A percentile compares a stretch with the other conserved stretches of the same genome.
Evolutionary conservation across 2,113 vertebrate species (phyloP).

Genomic region (Ciconia maguari): DNA sequence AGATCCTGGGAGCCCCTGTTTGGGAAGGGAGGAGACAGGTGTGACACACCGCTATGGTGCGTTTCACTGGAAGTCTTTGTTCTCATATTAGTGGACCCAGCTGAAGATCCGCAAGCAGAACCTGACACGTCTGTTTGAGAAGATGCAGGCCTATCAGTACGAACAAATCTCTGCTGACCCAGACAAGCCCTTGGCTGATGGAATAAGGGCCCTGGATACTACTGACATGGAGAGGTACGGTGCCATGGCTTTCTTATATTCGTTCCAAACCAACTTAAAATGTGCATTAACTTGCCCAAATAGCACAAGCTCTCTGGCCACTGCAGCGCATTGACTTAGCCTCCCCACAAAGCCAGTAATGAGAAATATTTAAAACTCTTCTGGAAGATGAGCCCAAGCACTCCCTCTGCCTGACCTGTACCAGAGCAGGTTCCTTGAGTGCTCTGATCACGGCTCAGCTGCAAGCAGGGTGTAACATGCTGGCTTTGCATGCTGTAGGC

Average conservation of each 20-base stretch:
- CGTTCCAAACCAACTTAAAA: background rate
- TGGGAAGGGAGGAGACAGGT: background rate
- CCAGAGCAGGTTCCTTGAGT: background rate
- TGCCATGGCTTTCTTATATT: background rate
- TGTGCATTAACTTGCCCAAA: background rate
- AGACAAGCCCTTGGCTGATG: slow-evolving; percentile 95
- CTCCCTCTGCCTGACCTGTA: background rate
- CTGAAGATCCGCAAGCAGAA: slow-evolving; percentile 96
- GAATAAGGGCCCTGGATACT: slow-evolving; percentile 93
- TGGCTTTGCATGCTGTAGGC: slow-evolving; percentile 64
- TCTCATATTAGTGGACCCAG: slow-evolving; percentile 87
- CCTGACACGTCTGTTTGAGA: slow-evolving; percentile 92
- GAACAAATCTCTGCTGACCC: slow-evolving; percentile 98
- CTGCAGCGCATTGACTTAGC: background rate
- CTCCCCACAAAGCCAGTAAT: background rate
- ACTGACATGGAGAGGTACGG: slow-evolving; percentile 92
- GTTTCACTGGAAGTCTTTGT: background rate
- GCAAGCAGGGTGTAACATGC: background rate
- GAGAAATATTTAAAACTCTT: background rate
- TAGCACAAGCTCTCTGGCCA: background rate
- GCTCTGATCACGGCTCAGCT: background rate
- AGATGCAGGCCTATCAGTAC: slow-evolving; percentile 97
- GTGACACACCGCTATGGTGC: background rate
- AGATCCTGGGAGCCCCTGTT: background rate
- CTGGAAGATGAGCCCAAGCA: background rate